Evolutionary conservation across 2,113 vertebrate genomes (phyloP), one percentile per base, ranked within the genome.

Genomic region (Pseudolaguvia tuberculata): DNA sequence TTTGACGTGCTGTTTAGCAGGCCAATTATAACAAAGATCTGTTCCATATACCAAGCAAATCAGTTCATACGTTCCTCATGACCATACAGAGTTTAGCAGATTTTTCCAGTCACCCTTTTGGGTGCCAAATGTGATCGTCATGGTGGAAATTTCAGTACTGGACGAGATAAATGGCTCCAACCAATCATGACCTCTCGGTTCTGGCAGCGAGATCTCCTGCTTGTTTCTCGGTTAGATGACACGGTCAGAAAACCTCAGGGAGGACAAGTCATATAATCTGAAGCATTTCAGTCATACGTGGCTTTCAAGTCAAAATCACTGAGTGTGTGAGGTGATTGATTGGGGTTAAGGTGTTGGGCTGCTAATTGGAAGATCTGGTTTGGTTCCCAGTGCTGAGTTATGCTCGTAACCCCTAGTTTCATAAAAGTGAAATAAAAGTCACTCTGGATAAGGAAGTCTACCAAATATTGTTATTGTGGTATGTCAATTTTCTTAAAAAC

Each of bases 71-170:
- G 9, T 42, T 66, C 23, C 39, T 53, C 29, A 21, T 52, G 27
- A 29, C 50, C 51, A 70, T 47, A 25, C 27, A 17, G 21, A 39
- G 35, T 57, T 57, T 27, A 57, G 31, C 45, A 45, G 15, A 18
- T 58, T 71, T 71, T 71, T 71, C 69, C 69, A 47, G 53, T 45
- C 17, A 17, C 47, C 53, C 29, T 31, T 70, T 52, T n/a, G n/a
- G 31, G 13, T 39, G 35, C 53, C 69, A 71, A 27, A 45, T 5
- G 9, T 25, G 53, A 45, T 57, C 69, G 39, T 71, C 35, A 71
- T 71, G 53, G 53, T 71, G 69, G 39, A 71, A 71, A 71, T 56
- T 71, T 27, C n/a, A n/a, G 69, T 21, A 58, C 39, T 27, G 35
- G 69, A 47, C 9, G 35, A 27, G 15, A 25, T 71, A 35, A 71